These are phyloP conservation scores for Oeneis ivallda DNA, from an alignment of 2,888 invertebrate genomes.

Conservation along the genomic window DNA sequence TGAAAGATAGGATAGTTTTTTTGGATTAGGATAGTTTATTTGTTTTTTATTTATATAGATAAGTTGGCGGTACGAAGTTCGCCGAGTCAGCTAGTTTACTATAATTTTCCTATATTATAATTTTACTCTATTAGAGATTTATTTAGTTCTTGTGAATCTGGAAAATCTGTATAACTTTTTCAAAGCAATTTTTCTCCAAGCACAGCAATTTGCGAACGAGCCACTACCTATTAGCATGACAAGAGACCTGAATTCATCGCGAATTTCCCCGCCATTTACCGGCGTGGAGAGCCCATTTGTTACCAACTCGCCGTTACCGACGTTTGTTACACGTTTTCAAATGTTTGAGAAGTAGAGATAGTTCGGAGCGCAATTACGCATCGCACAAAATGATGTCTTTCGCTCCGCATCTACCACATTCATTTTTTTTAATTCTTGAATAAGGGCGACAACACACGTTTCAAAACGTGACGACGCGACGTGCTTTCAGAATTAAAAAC, in stretches of 20 bases:
- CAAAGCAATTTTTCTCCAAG: background rate
- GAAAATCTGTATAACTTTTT: too few species aligned
- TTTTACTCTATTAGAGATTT: too few species aligned
- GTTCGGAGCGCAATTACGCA: conserved; percentile 25
- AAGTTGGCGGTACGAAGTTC: too few species aligned
- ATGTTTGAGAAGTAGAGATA: conserved; percentile 33
- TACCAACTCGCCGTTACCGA: conserved; percentile 35
- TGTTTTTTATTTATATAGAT: too few species aligned
- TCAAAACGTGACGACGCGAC: too few species aligned
- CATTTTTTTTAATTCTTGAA: conserved; percentile 3
- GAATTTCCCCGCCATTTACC: conserved; percentile 37
- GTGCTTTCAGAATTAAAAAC: too few species aligned
- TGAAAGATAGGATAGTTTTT: too few species aligned
- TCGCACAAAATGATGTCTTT: conserved; percentile 26
- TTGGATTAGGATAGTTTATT: too few species aligned
- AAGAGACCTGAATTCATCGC: conserved; percentile 32
- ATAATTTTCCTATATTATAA: too few species aligned
- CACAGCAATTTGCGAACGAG: conserved; percentile 15
- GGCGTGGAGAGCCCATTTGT: conserved; percentile 37
- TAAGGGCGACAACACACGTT: too few species aligned
- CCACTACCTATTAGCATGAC: conserved; percentile 32
- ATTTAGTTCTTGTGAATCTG: too few species aligned
- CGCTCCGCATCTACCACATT: background rate
- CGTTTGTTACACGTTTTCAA: conserved; percentile 35
- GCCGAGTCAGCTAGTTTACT: too few species aligned